These are phyloP conservation scores for Dorcus parallelipipedus DNA, from an alignment of 2,888 invertebrate genomes.

Conservation along the genomic window DNA sequence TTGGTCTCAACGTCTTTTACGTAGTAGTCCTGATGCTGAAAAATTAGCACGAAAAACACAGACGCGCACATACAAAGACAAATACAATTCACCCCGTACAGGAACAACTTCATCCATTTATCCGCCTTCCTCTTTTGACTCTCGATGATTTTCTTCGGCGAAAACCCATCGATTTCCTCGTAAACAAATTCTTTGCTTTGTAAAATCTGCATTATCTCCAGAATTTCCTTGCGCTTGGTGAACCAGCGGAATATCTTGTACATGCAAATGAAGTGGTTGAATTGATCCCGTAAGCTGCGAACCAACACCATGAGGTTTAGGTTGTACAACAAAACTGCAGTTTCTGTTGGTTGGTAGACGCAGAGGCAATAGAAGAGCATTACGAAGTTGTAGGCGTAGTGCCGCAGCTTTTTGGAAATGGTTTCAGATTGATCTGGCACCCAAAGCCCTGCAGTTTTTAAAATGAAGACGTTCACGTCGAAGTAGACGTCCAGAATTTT, in stretches of 20 bases:
- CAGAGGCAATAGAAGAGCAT: slow-evolving; percentile 13
- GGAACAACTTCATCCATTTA: slow-evolving; percentile 22
- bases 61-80: slow-evolving; percentile 22
- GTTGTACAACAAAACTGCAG: slow-evolving; percentile 15
- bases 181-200: slow-evolving; percentile 18
- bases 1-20: slow-evolving; percentile 13
- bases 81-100: slow-evolving; percentile 23
- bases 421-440: slow-evolving; percentile 11
- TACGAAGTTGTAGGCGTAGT: slow-evolving; percentile 7
- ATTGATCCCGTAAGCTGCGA: slow-evolving; percentile 21
- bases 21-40: slow-evolving; percentile 16
- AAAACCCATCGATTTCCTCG: slow-evolving; percentile 5
- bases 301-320: slow-evolving; percentile 16
- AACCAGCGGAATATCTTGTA: slow-evolving; percentile 23
- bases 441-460: slow-evolving; percentile 25
- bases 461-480: slow-evolving; percentile 20
- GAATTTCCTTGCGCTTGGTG: slow-evolving; percentile 15
- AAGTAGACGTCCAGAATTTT: slow-evolving; percentile 19
- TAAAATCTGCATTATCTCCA: slow-evolving; percentile 13
- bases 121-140: slow-evolving; percentile 19
- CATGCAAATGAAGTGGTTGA: slow-evolving; percentile 23
- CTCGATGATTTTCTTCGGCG: slow-evolving; percentile 3
- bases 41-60: slow-evolving; percentile 19
- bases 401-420: slow-evolving; percentile 1
- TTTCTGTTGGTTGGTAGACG: slow-evolving; percentile 23